Percentiles rank a stretch among this genome's conserved stretches.
phyloP scores from a whole-genome alignment of 2,797 vertebrate species.

The Tachyglossus aculeatus region DNA sequence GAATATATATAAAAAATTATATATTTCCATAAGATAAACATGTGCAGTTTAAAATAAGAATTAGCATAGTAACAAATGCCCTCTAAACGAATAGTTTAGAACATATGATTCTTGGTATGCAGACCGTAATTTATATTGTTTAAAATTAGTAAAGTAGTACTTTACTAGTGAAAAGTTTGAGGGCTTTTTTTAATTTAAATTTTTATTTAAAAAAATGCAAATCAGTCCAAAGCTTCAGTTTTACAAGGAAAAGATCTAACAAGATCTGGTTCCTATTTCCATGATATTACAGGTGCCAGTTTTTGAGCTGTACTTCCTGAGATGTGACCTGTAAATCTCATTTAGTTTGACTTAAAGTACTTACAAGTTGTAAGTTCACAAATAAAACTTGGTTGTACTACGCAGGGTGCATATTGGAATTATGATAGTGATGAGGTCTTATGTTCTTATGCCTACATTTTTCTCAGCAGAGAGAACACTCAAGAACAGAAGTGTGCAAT shows the following conservation, averaged over 20 bases:
- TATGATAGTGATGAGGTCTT: not conserved
- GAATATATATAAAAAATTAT: constrained; percentile 36
- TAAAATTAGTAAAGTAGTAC: constrained; percentile 46
- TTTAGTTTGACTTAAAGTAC: not conserved
- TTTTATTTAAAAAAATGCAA: constrained; percentile 5
- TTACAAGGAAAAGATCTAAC: too few relatives aligned
- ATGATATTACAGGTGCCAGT: not conserved
- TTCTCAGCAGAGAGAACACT: too few relatives aligned
- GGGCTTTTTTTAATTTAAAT: constrained; percentile 31
- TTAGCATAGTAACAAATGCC: not conserved
- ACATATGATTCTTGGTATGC: constrained; percentile 25
- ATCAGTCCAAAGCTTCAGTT: not conserved
- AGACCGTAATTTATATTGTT: constrained; percentile 28
- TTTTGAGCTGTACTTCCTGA: not conserved
- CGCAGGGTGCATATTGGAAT: not conserved
- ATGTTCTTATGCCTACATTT: too few relatives aligned
- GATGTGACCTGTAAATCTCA: not conserved
- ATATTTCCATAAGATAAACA: constrained; percentile 52
- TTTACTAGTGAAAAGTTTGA: constrained; percentile 5
- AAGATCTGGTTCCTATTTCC: not conserved
- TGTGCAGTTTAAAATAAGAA: constrained; percentile 46
- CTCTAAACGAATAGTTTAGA: not conserved
- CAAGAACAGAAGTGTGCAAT: too few relatives aligned
- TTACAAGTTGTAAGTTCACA: not conserved
- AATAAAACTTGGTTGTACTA: not conserved